A percentile compares a stretch with the other conserved stretches of the same genome.
Conservation (phyloP, 2,797 vertebrate species). For the Coluber constrictor region DNA sequence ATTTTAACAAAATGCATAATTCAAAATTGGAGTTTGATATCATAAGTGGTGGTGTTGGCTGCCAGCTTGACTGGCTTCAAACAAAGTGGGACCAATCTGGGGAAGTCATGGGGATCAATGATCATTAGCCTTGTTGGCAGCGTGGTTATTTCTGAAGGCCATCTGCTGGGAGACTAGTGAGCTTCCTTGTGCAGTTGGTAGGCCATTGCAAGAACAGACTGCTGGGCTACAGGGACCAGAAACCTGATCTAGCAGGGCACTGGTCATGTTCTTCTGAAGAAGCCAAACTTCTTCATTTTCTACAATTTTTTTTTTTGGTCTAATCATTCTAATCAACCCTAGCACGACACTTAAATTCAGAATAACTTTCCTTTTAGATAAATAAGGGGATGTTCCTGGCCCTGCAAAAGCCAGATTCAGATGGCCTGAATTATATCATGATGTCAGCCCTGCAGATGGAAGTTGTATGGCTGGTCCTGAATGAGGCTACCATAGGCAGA, state of each 20-base stretch:
- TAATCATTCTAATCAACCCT: background rate
- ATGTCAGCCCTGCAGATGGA: background rate
- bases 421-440: background rate
- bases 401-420: background rate
- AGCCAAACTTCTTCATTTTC: background rate
- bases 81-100: background rate
- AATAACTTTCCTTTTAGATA: background rate
- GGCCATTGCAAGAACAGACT: background rate
- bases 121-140: background rate
- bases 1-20: background rate
- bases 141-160: background rate
- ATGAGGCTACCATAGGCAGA: background rate
- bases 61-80: background rate
- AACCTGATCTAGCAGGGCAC: background rate
- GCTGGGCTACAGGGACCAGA: background rate
- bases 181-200: background rate
- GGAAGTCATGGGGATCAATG: background rate
- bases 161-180: background rate
- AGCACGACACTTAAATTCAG: background rate
- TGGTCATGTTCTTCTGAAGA: background rate
- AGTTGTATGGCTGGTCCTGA: background rate
- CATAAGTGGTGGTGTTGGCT: background rate
- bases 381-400: background rate
- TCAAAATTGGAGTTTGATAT: background rate
- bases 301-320: background rate